These are phyloP conservation scores for Synanceia verrucosa DNA, from an alignment of 2,797 vertebrate species.

Conservation along the genomic window DNA sequence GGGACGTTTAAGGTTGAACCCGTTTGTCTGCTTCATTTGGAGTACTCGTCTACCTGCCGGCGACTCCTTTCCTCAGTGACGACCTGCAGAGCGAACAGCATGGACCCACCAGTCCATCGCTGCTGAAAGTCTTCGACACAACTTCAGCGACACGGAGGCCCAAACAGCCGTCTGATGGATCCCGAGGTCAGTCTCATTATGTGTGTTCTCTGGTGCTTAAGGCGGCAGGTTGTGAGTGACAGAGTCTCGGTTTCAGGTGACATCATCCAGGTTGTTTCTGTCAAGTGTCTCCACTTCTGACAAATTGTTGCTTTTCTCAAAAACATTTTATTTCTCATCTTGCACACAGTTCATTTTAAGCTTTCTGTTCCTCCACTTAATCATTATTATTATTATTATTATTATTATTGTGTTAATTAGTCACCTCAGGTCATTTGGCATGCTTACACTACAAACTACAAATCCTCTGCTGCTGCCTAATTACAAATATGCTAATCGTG, in stretches of 20 bases:
- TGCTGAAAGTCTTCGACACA: not conserved
- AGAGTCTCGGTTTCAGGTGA: not conserved
- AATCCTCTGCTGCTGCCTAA: not conserved
- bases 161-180: conserved; percentile 8
- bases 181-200: conserved; percentile 56
- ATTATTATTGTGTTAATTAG: too few relatives aligned
- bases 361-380: not conserved
- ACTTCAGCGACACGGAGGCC: not conserved
- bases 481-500: not conserved
- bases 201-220: not conserved
- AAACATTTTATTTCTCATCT: not conserved
- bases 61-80: conserved; percentile 33
- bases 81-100: conserved; percentile 34
- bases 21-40: conserved; percentile 68
- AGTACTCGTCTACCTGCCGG: conserved; percentile 31
- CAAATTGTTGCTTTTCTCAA: too few relatives aligned
- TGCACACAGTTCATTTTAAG: not conserved
- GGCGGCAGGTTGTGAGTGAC: not conserved
- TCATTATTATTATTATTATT: too few relatives aligned
- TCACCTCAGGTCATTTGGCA: too few relatives aligned
- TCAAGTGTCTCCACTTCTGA: not conserved
- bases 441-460: not conserved
- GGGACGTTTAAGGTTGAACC: conserved; percentile 61
- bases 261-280: conserved; percentile 28
- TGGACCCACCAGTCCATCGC: conserved; percentile 32